Conservation (phyloP, 2,888 invertebrate genomes). For the Agonopterix heracliana region DNA sequence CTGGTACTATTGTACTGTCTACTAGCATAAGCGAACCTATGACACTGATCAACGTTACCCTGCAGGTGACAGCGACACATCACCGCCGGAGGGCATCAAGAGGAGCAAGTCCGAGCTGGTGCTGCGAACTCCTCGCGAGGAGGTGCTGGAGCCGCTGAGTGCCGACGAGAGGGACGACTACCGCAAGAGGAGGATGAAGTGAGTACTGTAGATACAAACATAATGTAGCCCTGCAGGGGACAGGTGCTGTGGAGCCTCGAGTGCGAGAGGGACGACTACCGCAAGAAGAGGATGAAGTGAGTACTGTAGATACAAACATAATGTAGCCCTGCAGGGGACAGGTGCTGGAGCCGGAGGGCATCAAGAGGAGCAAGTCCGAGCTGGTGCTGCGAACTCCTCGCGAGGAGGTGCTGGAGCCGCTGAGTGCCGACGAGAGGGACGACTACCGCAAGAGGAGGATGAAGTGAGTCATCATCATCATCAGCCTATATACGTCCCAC, state of each 20-base stretch:
- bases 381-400: constrained; percentile 44
- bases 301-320: neutral
- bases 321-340: constrained; percentile 23
- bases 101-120: constrained; percentile 65
- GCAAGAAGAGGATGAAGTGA: constrained; percentile 53
- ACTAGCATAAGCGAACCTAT: too few species aligned
- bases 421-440: constrained; percentile 56
- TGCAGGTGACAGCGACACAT: constrained; percentile 31
- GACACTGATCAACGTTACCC: neutral
- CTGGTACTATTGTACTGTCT: too few species aligned
- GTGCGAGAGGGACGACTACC: constrained; percentile 55
- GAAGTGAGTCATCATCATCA: too few species aligned
- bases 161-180: constrained; percentile 57
- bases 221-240: too few species aligned
- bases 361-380: constrained; percentile 65
- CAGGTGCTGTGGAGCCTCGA: constrained; percentile 40
- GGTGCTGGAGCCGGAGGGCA: constrained; percentile 41
- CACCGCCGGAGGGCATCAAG: constrained; percentile 47
- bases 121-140: constrained; percentile 38
- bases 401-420: constrained; percentile 41
- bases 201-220: neutral
- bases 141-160: constrained; percentile 44
- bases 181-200: constrained; percentile 54
- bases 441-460: constrained; percentile 50
- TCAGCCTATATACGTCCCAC: too few species aligned